Percentiles rank a stretch among this genome's conserved stretches.
phyloP scores from a whole-genome alignment of 2,113 vertebrate species.

The Arenaria interpres region DNA sequence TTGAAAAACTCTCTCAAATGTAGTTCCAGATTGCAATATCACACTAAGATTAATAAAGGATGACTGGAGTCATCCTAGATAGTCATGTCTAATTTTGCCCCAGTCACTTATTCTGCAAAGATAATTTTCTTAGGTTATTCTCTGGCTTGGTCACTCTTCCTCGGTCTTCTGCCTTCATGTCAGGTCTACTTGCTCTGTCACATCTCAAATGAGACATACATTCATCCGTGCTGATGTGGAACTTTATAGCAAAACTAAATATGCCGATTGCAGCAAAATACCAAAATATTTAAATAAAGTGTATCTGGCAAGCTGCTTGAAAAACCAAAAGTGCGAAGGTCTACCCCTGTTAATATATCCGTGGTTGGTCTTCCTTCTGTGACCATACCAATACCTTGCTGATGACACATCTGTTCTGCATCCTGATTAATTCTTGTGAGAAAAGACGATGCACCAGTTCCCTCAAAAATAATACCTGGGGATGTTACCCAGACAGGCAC shows the following conservation, averaged over 20 bases:
- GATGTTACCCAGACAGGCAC: background rate
- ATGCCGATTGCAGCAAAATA: background rate
- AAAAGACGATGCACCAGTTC: background rate
- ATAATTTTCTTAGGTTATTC: background rate
- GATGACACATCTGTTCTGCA: background rate
- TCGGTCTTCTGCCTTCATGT: background rate
- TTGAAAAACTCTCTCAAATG: background rate
- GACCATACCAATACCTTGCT: background rate
- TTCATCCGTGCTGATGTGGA: background rate
- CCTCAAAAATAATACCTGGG: background rate
- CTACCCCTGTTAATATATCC: background rate
- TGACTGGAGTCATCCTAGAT: background rate
- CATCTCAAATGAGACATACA: background rate
- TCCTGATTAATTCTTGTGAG: background rate
- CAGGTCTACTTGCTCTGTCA: background rate
- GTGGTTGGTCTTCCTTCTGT: rapidly evolving
- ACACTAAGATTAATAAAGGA: background rate
- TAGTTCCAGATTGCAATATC: background rate
- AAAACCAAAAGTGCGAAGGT: background rate
- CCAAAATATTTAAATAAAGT: background rate
- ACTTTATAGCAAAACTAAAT: background rate
- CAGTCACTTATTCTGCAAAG: background rate
- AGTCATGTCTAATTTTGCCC: background rate
- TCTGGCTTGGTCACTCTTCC: background rate
- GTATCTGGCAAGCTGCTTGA: background rate